Base-by-base conservation (phyloP, 2,113 vertebrate genomes). In the Ibidorhyncha struthersii region DNA sequence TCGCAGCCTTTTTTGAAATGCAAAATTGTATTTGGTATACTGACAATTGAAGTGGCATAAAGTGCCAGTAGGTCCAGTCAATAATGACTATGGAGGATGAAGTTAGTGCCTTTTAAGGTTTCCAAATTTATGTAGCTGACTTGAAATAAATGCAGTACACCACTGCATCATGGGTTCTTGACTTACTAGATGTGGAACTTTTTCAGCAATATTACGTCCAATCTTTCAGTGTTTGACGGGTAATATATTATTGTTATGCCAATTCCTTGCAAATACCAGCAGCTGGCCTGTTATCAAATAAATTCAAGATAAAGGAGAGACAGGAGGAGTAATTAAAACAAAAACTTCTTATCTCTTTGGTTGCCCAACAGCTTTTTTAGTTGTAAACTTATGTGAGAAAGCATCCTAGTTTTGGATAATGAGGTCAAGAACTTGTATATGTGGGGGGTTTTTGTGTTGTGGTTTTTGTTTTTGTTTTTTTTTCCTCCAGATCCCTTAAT, bases 1-100 rank as follows among this genome's bases (percentile, higher is more conserved):
- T 96, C 66, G 71, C 41, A 96, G 70, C 71, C 40, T 80, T 95
- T 79, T 49, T 81, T 26, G 4, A 92, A 93, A 94, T 49, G 80
- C 16, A 32, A 47, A 74, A 55, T 78, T 70, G 15, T 61, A 49
- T 87, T 93, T 92, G 61, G 29, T 95, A 4, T 55, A n/a, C 43
- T 92, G 86, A 82, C 86, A 63, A 20, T 55, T 13, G 53, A 87
- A 86, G 62, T 86, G 53, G 26, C 86, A 66, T 61, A 89, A 63
- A 76, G 89, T 45, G 80, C 25, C 80, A 71, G 78, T 92, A 79
- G 83, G n/a, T 86, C 3, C 36, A 83, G 76, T 49, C 90, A 90
- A 8, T 95, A 96, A 93, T 47, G 56, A 94, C 25, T 86, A 41
- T 63, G 3, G 63, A 17, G 9, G 27, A 29, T 72, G 59, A 87